These are phyloP conservation scores for Vidua macroura DNA, from an alignment of 2,113 vertebrate genomes.

Conservation along the genomic window DNA sequence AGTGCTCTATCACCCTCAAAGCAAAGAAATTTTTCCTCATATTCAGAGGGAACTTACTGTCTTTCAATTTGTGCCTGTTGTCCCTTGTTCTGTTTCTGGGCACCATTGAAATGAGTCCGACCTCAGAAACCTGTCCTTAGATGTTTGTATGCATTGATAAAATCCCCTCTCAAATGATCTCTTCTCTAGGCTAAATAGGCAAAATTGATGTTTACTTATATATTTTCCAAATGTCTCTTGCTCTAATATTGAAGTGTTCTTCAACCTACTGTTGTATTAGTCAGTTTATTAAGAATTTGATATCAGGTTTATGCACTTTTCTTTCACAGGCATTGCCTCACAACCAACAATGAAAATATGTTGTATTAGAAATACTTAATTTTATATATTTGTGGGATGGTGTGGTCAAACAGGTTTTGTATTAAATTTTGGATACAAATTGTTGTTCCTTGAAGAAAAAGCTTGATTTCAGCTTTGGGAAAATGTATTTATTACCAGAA, in stretches of 20 bases:
- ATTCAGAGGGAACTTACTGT: not conserved
- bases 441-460: not conserved
- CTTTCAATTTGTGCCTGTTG: not conserved
- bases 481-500: conserved; percentile 16
- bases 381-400: not conserved
- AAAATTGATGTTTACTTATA: not conserved
- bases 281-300: not conserved
- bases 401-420: not conserved
- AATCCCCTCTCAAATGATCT: not conserved
- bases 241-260: not conserved
- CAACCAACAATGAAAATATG: not conserved
- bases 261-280: not conserved
- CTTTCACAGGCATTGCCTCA: not conserved
- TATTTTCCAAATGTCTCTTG: not conserved
- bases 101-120: not conserved
- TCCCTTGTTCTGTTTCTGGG: not conserved
- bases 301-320: not conserved
- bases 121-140: not conserved
- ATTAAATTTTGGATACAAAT: not conserved
- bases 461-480: conserved; percentile 26
- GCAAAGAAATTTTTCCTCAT: not conserved
- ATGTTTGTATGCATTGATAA: not conserved
- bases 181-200: not conserved
- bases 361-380: not conserved
- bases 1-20: not conserved